Evolutionary conservation across 35 echinoderm and acorn worm species (phyloP), one percentile per base, ranked within the genome.

Genomic region (Stichopus chloronotus): DNA sequence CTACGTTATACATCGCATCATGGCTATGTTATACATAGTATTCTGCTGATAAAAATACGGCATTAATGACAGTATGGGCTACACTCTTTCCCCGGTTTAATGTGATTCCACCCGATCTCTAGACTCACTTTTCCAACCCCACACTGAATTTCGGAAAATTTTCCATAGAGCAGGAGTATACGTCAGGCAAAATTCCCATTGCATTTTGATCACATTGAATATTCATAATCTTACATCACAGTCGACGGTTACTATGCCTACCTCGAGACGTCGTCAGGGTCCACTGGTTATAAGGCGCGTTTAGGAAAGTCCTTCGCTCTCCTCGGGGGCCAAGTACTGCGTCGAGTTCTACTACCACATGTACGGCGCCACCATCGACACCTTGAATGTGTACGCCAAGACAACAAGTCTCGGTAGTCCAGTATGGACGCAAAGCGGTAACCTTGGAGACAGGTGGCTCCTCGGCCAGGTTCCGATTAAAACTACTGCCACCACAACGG

Each of bases 291-390:
- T 56, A 91, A 91, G 17, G 90, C 90, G n/a, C 69, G 90, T n/a
- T 72, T 91, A n/a, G 0, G 17, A 78, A n/a, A 91, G 90, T 91
- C 65, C 87, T 4, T 25, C 52, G n/a, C 7, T 89, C 9, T 6
- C 14, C 11, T 7, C 17, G 2, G 4, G 8, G 17, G 55, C 25
- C 61, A 89, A 89, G 8, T 89, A 92, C 56, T 98, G 96, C 56
- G n/a, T 98, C 2, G 86, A 78, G 22, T 94, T 98, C 76, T 95
- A 90, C 88, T 98, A 98, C 30, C 94, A 98, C 57, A 98, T 98
- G 96, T 95, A 95, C 85, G 96, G 96, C 0, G 88, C 81, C 25
- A 91, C 93, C 16, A 94, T 96, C 16, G 95, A 90, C 9, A 92
- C 95, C 7, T 72, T 96, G 16, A 96, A 96, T 77, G 90, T 96